phyloP scores from a whole-genome alignment of 2,888 invertebrate species.

The Osedax frankpressi region DNA sequence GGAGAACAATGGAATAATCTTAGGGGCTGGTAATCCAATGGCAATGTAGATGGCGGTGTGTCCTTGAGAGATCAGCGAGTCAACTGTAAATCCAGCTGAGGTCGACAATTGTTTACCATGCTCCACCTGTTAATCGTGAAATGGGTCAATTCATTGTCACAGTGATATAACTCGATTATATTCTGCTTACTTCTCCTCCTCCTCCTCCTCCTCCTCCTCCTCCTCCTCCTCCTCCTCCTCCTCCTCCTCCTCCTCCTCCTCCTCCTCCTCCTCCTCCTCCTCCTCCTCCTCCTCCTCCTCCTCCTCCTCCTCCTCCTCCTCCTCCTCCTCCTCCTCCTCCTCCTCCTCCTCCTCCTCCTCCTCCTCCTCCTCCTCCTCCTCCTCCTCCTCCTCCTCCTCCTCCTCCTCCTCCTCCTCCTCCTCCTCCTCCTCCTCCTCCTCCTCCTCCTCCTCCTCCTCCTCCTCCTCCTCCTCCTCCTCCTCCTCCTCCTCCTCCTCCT shows the following conservation, averaged over 20 bases:
- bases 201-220: not conserved
- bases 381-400: not conserved
- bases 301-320: not conserved
- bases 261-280: not conserved
- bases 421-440: not conserved
- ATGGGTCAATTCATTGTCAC: too few species aligned
- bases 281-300: not conserved
- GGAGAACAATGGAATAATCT: conserved; percentile 57
- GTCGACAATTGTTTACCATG: conserved; percentile 59
- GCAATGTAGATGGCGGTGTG: conserved; percentile 62
- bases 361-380: not conserved
- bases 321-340: not conserved
- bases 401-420: not conserved
- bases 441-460: not conserved
- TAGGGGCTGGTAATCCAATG: conserved; percentile 77
- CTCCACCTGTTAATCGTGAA: conserved; percentile 50
- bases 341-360: not conserved
- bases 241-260: not conserved
- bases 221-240: not conserved
- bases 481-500: not conserved
- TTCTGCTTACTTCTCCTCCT: not conserved
- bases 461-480: not conserved
- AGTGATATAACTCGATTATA: too few species aligned
- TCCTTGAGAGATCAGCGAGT: conserved; percentile 58
- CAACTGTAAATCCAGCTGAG: conserved; percentile 44